phyloP scores from a whole-genome alignment of 1,140 invertebrate genomes.

The Cryptotermes secundus region DNA sequence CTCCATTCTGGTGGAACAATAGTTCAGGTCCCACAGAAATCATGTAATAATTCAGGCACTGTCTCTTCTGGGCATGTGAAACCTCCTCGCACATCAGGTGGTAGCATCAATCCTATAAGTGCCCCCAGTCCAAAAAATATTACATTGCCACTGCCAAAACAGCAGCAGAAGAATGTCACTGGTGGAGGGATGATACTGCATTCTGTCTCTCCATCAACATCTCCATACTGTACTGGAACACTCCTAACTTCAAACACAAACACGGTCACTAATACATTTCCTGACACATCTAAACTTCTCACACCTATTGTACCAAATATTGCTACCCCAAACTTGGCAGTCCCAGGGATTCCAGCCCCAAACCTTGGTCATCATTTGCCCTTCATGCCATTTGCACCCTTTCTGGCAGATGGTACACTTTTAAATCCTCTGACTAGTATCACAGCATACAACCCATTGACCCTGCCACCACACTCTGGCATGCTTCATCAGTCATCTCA shows the following conservation, averaged over 20 bases:
- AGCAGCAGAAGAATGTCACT: background rate
- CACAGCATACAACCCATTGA: conserved; percentile 71
- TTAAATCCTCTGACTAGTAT: conserved; percentile 55
- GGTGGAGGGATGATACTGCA: conserved; percentile 16
- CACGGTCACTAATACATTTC: background rate
- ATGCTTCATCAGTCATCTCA: conserved; percentile 29
- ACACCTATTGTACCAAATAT: conserved; percentile 58
- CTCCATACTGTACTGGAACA: conserved; percentile 21
- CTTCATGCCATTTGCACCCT: conserved; percentile 31
- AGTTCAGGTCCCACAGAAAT: conserved; percentile 46
- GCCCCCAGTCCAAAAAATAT: background rate
- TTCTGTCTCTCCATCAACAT: conserved; percentile 18
- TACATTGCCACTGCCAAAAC: conserved; percentile 21
- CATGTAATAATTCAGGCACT: background rate
- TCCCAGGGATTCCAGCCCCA: conserved; percentile 43
- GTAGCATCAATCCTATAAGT: background rate
- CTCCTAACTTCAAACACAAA: conserved; percentile 18
- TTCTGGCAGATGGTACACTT: conserved; percentile 36
- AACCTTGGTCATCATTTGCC: conserved; percentile 31
- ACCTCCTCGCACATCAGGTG: background rate
- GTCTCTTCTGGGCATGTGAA: conserved; percentile 18
- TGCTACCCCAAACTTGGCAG: conserved; percentile 57
- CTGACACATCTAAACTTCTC: conserved; percentile 56
- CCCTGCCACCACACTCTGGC: conserved; percentile 44
- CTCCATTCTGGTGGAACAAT: conserved; percentile 73